phyloP scores from a whole-genome alignment of 2,113 vertebrate genomes.

The Cygnus buccinator region DNA sequence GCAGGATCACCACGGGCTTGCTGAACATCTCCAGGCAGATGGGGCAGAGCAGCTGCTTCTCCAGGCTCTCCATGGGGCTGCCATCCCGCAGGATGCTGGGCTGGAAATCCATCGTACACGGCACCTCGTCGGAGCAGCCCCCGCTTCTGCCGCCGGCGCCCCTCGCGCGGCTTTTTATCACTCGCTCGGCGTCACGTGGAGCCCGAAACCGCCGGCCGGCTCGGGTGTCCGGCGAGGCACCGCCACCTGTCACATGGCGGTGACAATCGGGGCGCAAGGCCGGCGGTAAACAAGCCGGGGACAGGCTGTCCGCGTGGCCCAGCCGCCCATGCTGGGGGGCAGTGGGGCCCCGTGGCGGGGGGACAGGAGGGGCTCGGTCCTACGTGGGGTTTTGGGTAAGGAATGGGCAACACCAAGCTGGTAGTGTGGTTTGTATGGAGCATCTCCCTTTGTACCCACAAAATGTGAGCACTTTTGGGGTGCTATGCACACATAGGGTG shows the following conservation, averaged over 20 bases:
- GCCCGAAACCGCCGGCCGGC: not conserved
- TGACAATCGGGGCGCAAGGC: constrained; percentile 6
- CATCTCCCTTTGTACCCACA: not conserved
- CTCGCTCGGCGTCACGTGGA: constrained; percentile 59
- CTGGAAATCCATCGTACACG: constrained; percentile 76
- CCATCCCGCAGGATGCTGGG: constrained; percentile 77
- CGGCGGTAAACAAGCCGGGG: constrained; percentile 74
- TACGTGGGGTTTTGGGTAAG: not conserved
- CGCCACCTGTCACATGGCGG: constrained; percentile 72
- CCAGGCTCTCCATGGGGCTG: constrained; percentile 90
- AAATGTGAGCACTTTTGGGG: accelerated
- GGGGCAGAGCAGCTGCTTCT: constrained; percentile 97
- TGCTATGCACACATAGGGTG: not conserved
- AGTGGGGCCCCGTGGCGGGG: not conserved
- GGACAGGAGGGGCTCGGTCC: not conserved
- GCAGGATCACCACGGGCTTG: constrained; percentile 97
- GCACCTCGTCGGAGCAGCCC: not conserved
- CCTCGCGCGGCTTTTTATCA: constrained; percentile 75
- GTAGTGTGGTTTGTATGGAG: accelerated
- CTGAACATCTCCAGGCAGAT: constrained; percentile 98
- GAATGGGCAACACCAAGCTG: not conserved
- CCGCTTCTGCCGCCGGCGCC: constrained; percentile 27
- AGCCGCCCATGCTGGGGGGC: not conserved
- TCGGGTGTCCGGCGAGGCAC: constrained; percentile 71
- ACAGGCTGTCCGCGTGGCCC: constrained; percentile 69